phyloP scores from a whole-genome alignment of 2,113 vertebrate species.

The Carassius carassius region DNA sequence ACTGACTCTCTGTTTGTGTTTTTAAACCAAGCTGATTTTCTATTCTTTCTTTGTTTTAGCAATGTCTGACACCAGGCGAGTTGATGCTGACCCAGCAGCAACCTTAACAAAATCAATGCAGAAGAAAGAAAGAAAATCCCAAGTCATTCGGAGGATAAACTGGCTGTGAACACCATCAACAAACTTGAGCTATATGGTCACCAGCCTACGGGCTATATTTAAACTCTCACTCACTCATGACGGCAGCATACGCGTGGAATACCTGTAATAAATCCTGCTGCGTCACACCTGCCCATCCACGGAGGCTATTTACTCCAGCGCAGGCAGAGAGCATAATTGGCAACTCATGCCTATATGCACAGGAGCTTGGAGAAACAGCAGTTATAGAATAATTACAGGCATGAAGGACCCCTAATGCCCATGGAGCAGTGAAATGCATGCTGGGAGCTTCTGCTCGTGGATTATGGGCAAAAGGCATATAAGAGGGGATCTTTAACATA shows the following conservation, averaged over 20 bases:
- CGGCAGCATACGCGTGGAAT: slow-evolving; percentile 21
- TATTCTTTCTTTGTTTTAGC: background rate
- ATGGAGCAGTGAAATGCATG: background rate
- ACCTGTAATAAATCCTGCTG: slow-evolving; percentile 33
- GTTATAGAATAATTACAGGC: slow-evolving; percentile 43
- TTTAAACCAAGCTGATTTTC: background rate
- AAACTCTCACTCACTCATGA: slow-evolving; percentile 32
- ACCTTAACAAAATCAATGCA: background rate
- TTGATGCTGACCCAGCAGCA: background rate
- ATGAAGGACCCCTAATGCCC: slow-evolving; percentile 21
- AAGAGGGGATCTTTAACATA: background rate
- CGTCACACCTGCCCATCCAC: slow-evolving; percentile 20
- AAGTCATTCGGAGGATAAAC: slow-evolving; percentile 7
- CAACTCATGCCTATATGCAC: slow-evolving; percentile 27
- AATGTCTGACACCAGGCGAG: background rate
- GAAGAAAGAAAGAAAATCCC: background rate
- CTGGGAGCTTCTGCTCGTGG: slow-evolving; percentile 4
- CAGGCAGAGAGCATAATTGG: slow-evolving; percentile 17
- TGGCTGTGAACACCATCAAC: background rate
- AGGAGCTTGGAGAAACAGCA: slow-evolving; percentile 7
- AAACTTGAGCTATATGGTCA: slow-evolving; percentile 4
- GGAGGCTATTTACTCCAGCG: slow-evolving; percentile 29
- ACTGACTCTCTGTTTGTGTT: slow-evolving; percentile 9
- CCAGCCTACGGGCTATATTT: background rate
- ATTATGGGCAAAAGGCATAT: background rate